Percentiles rank a stretch among this genome's conserved stretches.
These are phyloP conservation scores for Drosophila leonis DNA, from an alignment of 2,888 invertebrate genomes.

Conservation along the genomic window DNA sequence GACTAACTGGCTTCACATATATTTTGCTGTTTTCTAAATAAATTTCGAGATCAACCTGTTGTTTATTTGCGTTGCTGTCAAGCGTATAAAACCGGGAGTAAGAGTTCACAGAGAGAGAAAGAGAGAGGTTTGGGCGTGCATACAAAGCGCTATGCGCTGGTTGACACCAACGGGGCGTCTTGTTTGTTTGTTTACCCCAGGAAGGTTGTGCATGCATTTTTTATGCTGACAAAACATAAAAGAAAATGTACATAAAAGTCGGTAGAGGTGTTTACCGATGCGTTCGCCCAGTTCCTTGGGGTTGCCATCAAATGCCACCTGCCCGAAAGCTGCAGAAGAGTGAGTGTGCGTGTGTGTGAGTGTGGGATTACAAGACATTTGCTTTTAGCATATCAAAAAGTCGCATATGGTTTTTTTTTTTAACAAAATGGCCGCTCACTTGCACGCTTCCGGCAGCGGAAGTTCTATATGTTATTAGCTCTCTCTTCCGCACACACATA, in stretches of 20 bases:
- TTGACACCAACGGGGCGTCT: constrained; percentile 60
- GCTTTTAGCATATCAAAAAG: constrained; percentile 69
- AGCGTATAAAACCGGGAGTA: constrained; percentile 33
- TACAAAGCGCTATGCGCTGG: constrained; percentile 43
- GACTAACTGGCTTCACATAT: background rate
- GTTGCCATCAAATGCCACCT: constrained; percentile 35
- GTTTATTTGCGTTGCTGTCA: constrained; percentile 63
- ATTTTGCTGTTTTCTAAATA: constrained; percentile 48
- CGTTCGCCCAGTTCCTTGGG: constrained; percentile 63
- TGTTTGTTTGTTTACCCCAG: constrained; percentile 67
- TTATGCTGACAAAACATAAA: constrained; percentile 77
- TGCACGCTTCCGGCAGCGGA: constrained; percentile 73
- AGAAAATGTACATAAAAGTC: constrained; percentile 75
- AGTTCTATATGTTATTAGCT: constrained; percentile 75
- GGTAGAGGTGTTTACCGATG: constrained; percentile 75
- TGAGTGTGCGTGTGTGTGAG: constrained; percentile 11
- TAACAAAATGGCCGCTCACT: constrained; percentile 67
- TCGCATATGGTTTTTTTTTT: constrained; percentile 23
- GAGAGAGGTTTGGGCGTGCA: constrained; percentile 8
- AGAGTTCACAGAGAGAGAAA: background rate
- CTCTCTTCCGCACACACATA: constrained; percentile 3
- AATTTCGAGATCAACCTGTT: constrained; percentile 64
- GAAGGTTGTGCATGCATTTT: constrained; percentile 73
- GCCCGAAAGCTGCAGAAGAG: background rate
- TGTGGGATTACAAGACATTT: constrained; percentile 39